Evolutionary conservation across 2,113 vertebrate genomes (phyloP).

Genomic region (Glaucomys volans): DNA sequence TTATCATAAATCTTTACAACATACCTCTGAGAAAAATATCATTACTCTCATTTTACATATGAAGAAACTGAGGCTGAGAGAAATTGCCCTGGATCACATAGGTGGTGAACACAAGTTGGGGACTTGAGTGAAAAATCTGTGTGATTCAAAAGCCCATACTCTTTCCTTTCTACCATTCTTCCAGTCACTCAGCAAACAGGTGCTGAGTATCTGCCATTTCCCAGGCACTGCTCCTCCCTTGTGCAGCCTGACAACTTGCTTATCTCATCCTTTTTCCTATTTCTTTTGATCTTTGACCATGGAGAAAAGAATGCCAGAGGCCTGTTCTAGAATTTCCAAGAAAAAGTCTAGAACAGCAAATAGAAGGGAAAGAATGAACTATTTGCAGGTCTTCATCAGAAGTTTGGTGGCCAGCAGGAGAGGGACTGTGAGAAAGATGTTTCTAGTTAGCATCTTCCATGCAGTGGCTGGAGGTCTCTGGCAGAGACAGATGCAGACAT

Average conservation of each 20-base stretch:
- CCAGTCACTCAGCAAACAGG: neutral
- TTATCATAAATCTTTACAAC: neutral
- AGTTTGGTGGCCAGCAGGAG: neutral
- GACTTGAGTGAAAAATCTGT: neutral
- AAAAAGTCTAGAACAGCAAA: neutral
- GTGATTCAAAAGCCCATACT: neutral
- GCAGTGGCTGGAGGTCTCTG: neutral
- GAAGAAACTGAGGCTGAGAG: neutral
- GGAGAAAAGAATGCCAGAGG: neutral
- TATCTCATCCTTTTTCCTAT: neutral
- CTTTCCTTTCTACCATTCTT: neutral
- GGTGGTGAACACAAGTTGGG: neutral
- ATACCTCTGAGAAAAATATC: neutral
- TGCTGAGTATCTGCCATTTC: neutral
- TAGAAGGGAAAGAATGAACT: neutral
- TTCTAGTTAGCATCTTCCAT: neutral
- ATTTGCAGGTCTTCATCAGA: neutral
- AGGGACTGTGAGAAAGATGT: neutral
- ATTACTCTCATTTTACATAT: neutral
- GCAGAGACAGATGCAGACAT: neutral
- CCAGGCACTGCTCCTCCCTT: neutral
- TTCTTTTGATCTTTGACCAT: neutral
- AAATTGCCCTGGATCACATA: neutral
- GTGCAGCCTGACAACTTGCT: neutral
- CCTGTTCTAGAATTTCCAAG: neutral